Evolutionary conservation across 2,113 vertebrate genomes (phyloP).

Genomic region (Ahaetulla prasina): DNA sequence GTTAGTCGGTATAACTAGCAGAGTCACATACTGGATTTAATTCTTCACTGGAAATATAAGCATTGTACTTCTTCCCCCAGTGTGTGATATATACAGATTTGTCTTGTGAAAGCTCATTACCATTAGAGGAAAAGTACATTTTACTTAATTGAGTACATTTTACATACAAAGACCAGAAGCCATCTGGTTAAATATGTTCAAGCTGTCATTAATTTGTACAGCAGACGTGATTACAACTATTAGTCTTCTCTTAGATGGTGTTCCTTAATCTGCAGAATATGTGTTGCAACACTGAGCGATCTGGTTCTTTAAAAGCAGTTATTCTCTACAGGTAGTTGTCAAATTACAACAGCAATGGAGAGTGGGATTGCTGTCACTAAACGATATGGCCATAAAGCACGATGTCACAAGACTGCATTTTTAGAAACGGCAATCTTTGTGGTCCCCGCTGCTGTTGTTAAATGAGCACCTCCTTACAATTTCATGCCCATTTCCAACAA

Average conservation of each 20-base stretch:
- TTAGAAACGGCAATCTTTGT: not conserved
- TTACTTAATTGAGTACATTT: not conserved
- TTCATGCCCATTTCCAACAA: not conserved
- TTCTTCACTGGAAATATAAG: not conserved
- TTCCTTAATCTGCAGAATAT: not conserved
- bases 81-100: not conserved
- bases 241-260: not conserved
- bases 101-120: not conserved
- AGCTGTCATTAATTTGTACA: not conserved
- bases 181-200: not conserved
- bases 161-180: not conserved
- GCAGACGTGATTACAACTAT: not conserved
- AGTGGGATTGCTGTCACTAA: not conserved
- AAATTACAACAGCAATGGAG: not conserved
- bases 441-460: not conserved
- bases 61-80: not conserved
- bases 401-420: not conserved
- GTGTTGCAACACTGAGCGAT: not conserved
- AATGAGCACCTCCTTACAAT: not conserved
- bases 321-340: not conserved
- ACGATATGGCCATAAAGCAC: not conserved
- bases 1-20: not conserved
- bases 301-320: not conserved
- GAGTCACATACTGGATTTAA: not conserved
- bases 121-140: not conserved